Conservation (phyloP, 2,888 invertebrate species). For the Himalopsyche tibetana region DNA sequence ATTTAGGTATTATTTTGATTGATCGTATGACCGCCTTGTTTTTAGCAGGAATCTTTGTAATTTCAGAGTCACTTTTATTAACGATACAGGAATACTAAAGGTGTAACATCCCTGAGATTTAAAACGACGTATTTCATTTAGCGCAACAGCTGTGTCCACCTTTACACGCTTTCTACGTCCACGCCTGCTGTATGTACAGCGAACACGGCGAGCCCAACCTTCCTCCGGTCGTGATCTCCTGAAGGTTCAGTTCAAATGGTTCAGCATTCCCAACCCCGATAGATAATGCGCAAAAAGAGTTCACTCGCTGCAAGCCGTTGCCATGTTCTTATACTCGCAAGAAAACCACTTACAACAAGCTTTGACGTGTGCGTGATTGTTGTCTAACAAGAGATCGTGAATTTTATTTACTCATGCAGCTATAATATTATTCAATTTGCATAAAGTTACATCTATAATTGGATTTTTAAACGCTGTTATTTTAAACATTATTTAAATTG, state of each 20-base stretch:
- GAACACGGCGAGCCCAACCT: constrained; percentile 28
- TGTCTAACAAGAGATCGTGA: not conserved
- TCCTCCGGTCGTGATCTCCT: constrained; percentile 35
- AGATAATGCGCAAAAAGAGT: constrained; percentile 32
- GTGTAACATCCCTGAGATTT: not conserved
- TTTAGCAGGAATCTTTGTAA: too few relatives aligned
- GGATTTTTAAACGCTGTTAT: too few relatives aligned
- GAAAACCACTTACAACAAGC: not conserved
- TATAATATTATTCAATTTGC: constrained; percentile 14
- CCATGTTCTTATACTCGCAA: not conserved
- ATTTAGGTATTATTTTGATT: too few relatives aligned
- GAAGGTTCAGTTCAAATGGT: constrained; percentile 41
- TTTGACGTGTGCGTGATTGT: constrained; percentile 20
- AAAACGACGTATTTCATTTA: constrained; percentile 25
- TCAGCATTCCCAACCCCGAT: constrained; percentile 36
- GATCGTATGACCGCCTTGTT: too few relatives aligned
- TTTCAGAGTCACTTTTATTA: too few relatives aligned
- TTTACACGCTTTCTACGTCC: constrained; percentile 38
- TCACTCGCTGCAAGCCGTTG: constrained; percentile 31
- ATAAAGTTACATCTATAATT: not conserved
- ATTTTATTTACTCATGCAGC: not conserved
- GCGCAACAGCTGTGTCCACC: constrained; percentile 38
- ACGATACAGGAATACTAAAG: too few relatives aligned
- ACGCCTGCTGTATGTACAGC: constrained; percentile 32
- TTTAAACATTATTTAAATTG: too few relatives aligned